Percentiles rank a stretch among this genome's conserved stretches.
Conservation (phyloP, 2,797 vertebrate species). For the Girardinus metallicus region DNA sequence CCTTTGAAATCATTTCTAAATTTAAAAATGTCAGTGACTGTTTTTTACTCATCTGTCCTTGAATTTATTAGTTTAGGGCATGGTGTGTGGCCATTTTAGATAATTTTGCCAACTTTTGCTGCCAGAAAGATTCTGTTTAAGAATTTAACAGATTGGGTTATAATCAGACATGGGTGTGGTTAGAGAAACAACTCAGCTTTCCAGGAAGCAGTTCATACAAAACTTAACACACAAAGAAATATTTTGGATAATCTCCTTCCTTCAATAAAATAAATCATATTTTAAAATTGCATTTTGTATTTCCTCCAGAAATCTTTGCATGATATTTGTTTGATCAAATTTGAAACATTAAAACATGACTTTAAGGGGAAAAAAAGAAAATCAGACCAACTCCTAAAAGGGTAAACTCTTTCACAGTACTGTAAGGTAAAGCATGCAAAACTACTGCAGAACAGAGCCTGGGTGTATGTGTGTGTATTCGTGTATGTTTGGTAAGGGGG, state of each 20-base stretch:
- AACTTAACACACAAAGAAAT: background rate
- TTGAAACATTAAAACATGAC: background rate
- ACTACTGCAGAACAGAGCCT: slow-evolving; percentile 32
- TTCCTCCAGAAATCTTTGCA: background rate
- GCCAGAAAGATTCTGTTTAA: background rate
- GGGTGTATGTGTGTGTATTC: slow-evolving; percentile 17
- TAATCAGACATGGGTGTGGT: background rate
- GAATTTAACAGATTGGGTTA: background rate
- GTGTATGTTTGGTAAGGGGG: slow-evolving; percentile 39
- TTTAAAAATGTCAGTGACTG: background rate
- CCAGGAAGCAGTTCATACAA: background rate
- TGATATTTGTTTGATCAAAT: background rate
- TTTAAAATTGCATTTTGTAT: background rate
- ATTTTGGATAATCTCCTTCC: background rate
- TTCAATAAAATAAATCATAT: background rate
- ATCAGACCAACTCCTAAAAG: background rate
- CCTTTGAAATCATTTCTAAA: background rate
- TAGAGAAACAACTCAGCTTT: background rate
- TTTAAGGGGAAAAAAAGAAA: background rate
- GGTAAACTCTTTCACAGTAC: background rate
- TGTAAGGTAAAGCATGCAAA: slow-evolving; percentile 11
- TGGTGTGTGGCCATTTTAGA: background rate
- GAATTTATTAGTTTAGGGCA: background rate
- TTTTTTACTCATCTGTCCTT: background rate
- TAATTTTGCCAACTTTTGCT: background rate